These are phyloP conservation scores for Lycia hirtaria DNA, from an alignment of 2,888 invertebrate species.

Conservation along the genomic window DNA sequence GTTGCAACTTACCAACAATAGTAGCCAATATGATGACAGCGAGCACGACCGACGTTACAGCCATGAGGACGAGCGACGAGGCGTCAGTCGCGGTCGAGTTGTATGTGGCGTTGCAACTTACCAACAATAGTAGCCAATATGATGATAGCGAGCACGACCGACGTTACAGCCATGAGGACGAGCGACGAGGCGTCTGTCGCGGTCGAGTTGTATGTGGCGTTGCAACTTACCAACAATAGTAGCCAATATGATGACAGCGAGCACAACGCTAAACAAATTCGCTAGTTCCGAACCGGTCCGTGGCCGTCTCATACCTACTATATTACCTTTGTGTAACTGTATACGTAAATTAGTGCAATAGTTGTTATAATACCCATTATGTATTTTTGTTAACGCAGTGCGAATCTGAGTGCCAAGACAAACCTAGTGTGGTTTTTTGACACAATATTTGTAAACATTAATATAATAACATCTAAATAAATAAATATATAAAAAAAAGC, in stretches of 20 bases:
- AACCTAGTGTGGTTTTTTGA: no score
- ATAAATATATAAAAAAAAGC: conserved; percentile 91
- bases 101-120: conserved; percentile 75
- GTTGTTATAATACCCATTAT: no score
- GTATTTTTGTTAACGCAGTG: no score
- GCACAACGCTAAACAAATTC: no score
- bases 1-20: conserved; percentile 92
- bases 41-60: conserved; percentile 91
- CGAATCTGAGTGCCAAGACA: no score
- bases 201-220: conserved; percentile 69
- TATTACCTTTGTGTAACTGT: no score
- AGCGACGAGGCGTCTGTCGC: conserved; percentile 87
- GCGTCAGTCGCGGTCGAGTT: conserved; percentile 86
- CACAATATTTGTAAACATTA: no score
- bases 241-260: conserved; percentile 95
- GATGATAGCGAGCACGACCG: conserved; percentile 93
- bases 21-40: conserved; percentile 97
- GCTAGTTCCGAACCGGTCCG: no score
- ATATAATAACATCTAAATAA: no score
- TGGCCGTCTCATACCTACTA: no score
- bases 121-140: conserved; percentile 94
- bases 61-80: conserved; percentile 90
- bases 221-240: conserved; percentile 87
- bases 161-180: conserved; percentile 91
- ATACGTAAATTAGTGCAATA: no score